Evolutionary conservation across 2,888 invertebrate genomes (phyloP), one percentile per base, ranked within the genome.

Genomic region (Thyatira batis): DNA sequence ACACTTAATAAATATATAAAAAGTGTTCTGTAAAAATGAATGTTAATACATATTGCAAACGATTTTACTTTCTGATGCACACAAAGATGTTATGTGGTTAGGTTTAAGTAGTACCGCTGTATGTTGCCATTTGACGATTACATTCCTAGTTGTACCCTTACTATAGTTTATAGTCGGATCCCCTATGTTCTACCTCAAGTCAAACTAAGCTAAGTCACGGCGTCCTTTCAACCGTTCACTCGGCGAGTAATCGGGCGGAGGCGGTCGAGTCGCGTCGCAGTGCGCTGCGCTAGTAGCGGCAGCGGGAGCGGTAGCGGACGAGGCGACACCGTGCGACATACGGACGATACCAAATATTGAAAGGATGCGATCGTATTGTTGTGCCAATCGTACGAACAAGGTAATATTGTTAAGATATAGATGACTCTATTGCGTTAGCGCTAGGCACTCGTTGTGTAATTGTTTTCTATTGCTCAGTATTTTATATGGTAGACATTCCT

Each of bases 381-480:
- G 90, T 91, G 91, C 90, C 90, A 91, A 90, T 84, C 83, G 80
- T 85, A 80, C 79, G 84, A 78, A 87, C 88, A 89, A 85, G 85
- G 87, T 89, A 86, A 84, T 89, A 81, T 85, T 85, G 85, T 88
- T 89, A 89, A 89, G 85, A 81, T 85, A 83, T 85, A 86, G 82
- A 86, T 84, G 80, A 85, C 80, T 84, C 79, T 85, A 85, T 84
- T 80, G 80, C 78, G 86, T 87, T 88, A 85, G 84, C 80, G 73
- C 81, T 86, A 83, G 81, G 76, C 82, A 82, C 78, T 82, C 81
- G 84, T 82, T 84, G 84, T 85, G 76, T 85, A 82, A 86, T 85
- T 89, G 89, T 91, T 90, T 88, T 89, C 79, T 87, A 90, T 90
- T 90, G 89, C 90, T 90, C 90, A 90, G 87, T 90, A 90, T 91